Base-by-base conservation (phyloP, 2,113 vertebrate genomes). In the Pelecanus crispus region DNA sequence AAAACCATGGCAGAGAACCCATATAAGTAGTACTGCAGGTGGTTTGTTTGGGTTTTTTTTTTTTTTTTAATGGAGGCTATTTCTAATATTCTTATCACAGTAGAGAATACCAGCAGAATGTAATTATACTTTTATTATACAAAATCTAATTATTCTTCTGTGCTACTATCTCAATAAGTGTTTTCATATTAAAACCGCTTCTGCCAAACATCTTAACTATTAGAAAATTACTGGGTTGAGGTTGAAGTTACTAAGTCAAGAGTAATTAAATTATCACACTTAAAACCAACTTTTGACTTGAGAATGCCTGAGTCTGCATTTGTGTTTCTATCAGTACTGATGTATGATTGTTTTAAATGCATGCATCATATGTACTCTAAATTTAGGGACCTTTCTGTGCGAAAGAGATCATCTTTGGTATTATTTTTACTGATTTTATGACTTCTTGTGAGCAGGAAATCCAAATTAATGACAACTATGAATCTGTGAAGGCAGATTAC, bases 101-200 rank as follows among this genome's bases (percentile, higher is more conserved):
- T 28, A 42, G 31, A 68, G 67, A 59, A 92, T n/a, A 86, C 19
- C 17, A 55, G 24, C 83, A 8, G 25, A 84, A 38, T 34, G 19
- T 34, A 78, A 62, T 66, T 56, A 28, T 52, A 25, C 4, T 18
- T 53, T 72, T 70, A 34, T 14, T 9, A 4, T 28, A 62, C 0
- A 2, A 49, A 92, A 77, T 62, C 28, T 45, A 86, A 66, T 83
- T 91, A 40, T 61, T 86, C 31, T 75, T 65, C 56, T 62, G 21
- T 56, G 18, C 58, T 66, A 47, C n/a, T 68, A 49, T 81, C 34
- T 70, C 20, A 82, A 21, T 36, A 53, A 58, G 6, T 0, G 0
- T 88, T 78, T 83, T 62, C 17, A 22, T 66, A 16, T 13, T 82
- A 81, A 56, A 92, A 56, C 16, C 56, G 10, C 21, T 91, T 49